Percentiles rank a stretch among this genome's conserved stretches.
Evolutionary conservation across 2,888 invertebrate species (phyloP).

Genomic region (Blera fallax): DNA sequence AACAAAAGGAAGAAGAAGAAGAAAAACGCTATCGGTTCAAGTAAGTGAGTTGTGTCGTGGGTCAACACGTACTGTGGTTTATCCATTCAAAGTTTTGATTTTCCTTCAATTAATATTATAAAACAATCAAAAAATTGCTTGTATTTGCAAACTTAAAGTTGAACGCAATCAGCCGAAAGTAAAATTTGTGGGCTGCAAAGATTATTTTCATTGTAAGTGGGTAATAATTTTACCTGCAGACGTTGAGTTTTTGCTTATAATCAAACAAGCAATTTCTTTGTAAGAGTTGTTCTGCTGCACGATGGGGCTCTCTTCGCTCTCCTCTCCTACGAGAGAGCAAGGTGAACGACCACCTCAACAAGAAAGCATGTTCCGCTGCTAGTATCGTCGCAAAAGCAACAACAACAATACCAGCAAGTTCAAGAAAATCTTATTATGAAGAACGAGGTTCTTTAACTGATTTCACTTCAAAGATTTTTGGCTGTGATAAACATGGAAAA

Average conservation of each 20-base stretch:
- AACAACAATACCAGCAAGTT: not conserved
- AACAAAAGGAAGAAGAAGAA: no score
- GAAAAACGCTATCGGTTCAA: no score
- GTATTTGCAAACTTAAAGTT: constrained; percentile 1
- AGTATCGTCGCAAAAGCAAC: not conserved
- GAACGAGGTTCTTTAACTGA: not conserved
- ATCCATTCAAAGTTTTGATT: no score
- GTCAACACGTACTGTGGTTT: no score
- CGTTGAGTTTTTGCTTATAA: not conserved
- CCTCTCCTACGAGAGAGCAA: not conserved
- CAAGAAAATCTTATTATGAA: not conserved
- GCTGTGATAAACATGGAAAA: not conserved
- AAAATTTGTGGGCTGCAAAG: not conserved
- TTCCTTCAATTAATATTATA: no score
- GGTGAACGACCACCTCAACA: not conserved
- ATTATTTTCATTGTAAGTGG: constrained; percentile 7
- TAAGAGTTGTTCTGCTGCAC: not conserved
- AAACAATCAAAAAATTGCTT: no score
- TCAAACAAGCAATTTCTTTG: not conserved
- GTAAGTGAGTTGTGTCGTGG: no score
- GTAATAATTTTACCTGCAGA: not conserved
- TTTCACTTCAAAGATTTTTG: not conserved
- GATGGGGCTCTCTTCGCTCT: not conserved
- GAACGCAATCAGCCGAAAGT: not conserved
- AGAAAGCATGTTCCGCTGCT: not conserved